Conservation (phyloP, 2,113 vertebrate genomes). For the Nothobranchius furzeri region DNA sequence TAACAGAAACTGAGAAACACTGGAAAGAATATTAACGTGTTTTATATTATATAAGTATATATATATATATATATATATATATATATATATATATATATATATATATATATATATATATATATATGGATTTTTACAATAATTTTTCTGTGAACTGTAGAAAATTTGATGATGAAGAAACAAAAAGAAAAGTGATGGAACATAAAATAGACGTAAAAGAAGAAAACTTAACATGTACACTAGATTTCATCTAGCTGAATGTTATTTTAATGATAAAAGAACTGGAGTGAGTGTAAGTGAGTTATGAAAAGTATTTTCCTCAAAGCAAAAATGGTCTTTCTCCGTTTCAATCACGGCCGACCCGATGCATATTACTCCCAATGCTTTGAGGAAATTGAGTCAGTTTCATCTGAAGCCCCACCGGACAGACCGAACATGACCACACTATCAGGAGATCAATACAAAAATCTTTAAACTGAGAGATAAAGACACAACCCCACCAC, state of each 20-base stretch:
- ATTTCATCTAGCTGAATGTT: too few relatives aligned
- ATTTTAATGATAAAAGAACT: background rate
- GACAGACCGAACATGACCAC: conserved; percentile 1
- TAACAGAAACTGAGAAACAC: background rate
- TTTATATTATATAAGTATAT: too few relatives aligned
- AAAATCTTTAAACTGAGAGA: conserved; percentile 1
- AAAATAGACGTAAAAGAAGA: too few relatives aligned
- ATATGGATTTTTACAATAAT: too few relatives aligned
- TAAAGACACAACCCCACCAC: background rate
- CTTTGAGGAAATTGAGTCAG: background rate
- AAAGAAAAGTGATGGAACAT: too few relatives aligned
- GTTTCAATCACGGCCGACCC: too few relatives aligned
- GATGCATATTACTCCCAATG: background rate
- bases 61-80: too few relatives aligned
- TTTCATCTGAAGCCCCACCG: background rate
- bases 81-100: too few relatives aligned
- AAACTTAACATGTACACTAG: too few relatives aligned
- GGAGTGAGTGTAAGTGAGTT: background rate
- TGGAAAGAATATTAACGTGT: background rate
- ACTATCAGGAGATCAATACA: conserved; percentile 1
- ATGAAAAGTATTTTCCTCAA: background rate
- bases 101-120: too few relatives aligned
- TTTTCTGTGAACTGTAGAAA: too few relatives aligned
- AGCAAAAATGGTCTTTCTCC: background rate
- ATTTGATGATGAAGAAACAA: too few relatives aligned